These are phyloP conservation scores for Trachemys scripta DNA, from an alignment of 2,113 vertebrate species.

Conservation along the genomic window DNA sequence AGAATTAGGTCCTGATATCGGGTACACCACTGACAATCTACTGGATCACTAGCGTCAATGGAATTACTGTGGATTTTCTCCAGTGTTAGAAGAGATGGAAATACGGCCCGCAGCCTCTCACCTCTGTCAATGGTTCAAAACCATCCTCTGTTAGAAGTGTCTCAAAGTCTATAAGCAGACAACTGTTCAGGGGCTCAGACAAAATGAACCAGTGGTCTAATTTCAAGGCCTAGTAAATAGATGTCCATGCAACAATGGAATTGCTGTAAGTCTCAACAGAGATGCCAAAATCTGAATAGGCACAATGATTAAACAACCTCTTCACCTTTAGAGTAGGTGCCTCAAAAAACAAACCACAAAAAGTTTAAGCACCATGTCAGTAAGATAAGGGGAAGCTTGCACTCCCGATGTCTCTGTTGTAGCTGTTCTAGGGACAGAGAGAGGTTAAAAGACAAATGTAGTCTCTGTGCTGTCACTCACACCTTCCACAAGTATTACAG, in stretches of 20 bases:
- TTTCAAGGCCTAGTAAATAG: background rate
- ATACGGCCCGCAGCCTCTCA: background rate
- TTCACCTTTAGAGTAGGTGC: background rate
- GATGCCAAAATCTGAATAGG: background rate
- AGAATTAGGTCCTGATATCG: background rate
- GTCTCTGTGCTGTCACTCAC: background rate
- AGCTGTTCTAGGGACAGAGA: background rate
- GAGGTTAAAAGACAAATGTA: background rate
- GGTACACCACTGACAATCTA: background rate
- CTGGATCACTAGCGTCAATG: background rate
- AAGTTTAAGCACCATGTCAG: rapidly evolving
- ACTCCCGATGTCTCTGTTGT: background rate
- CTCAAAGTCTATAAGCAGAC: background rate
- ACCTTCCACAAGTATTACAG: background rate
- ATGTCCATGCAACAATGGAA: background rate
- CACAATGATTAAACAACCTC: background rate
- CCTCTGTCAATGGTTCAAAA: background rate
- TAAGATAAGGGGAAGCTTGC: background rate
- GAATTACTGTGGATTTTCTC: background rate
- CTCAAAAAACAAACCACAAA: background rate
- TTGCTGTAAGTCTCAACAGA: background rate
- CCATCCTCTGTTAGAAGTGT: rapidly evolving
- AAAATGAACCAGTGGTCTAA: rapidly evolving
- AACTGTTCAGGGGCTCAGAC: background rate
- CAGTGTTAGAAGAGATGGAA: background rate